Evolutionary conservation across 2,797 vertebrate genomes (phyloP), one percentile per base, ranked within the genome.

Genomic region (Remorina albescens): DNA sequence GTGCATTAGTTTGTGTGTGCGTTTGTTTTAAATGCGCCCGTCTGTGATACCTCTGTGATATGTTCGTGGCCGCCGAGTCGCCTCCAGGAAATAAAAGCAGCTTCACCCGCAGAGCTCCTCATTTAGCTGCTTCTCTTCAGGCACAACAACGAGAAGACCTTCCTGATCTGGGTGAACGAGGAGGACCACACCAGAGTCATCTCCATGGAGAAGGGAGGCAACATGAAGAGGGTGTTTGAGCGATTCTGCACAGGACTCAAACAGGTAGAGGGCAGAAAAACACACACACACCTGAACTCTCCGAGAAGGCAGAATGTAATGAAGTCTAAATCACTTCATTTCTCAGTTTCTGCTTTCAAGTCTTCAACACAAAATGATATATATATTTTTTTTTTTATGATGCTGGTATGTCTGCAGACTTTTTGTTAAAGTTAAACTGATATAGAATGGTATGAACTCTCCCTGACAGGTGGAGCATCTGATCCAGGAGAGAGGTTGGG

Each of bases 161-260:
- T 98, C 93, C 94, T 98, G 72, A 93, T 98, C 90, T 98, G 97
- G 97, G 87, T 98, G 74, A 98, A 98, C 18, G 97, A 98, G 81
- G 97, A 98, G 84, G 97, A 98, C 89, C 97, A 98, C 90, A 98
- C 96, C 81, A 94, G 97, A 82, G 96, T 98, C 77, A 98, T 98
- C 92, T 98, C 97, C 76, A 98, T 98, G 97, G 97, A 98, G 90
- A 98, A 96, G 66, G 96, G 97, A n/a, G 97, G 97, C 89, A 98
- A 98, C 87, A 98, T 98, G 97, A 97, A 97, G 84, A 89, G 96
- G 18, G 97, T 98, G 68, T 98, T 98, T 76, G 97, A 98, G 83
- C 94, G 96, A 23, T 98, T 98, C 94, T 98, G 97, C 87, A 93
- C 90, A 30, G 97, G 97, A 78, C 94, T 98, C 32, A 95, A 96